A percentile compares a stretch with the other conserved stretches of the same genome.
phyloP scores from a whole-genome alignment of 2,113 vertebrate species.

The Phyllostomus discolor region DNA sequence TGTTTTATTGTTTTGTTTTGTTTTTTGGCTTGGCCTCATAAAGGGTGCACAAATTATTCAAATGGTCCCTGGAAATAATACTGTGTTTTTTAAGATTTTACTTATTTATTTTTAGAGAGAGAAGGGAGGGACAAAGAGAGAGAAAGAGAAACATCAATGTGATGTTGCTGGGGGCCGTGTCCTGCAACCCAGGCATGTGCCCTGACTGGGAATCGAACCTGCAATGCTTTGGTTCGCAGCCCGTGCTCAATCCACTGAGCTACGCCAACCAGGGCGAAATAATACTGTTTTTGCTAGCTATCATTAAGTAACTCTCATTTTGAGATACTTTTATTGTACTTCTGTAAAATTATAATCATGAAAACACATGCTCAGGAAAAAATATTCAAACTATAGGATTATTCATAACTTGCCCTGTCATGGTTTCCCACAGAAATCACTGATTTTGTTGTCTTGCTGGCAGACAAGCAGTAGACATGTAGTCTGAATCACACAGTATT shows the following conservation, averaged over 20 bases:
- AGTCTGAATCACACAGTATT: not conserved
- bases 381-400: not conserved
- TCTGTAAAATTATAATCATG: not conserved
- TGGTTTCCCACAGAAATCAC: not conserved
- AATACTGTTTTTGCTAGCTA: not conserved
- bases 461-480: not conserved
- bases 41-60: not conserved
- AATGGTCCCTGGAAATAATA: not conserved
- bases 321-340: not conserved
- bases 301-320: not conserved
- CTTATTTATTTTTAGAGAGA: no score
- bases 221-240: no score
- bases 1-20: no score
- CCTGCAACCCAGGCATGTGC: no score
- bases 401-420: not conserved
- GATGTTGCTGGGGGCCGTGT: no score
- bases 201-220: no score
- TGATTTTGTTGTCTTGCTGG: not conserved
- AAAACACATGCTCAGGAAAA: not conserved
- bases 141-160: no score
- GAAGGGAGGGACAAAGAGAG: no score
- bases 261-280: not conserved
- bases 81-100: not conserved
- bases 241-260: no score
- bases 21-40: not conserved